Percentiles rank a stretch among this genome's conserved stretches.
These are phyloP conservation scores for Serripes groenlandicus DNA, from an alignment of 2,888 invertebrate genomes.

Conservation along the genomic window DNA sequence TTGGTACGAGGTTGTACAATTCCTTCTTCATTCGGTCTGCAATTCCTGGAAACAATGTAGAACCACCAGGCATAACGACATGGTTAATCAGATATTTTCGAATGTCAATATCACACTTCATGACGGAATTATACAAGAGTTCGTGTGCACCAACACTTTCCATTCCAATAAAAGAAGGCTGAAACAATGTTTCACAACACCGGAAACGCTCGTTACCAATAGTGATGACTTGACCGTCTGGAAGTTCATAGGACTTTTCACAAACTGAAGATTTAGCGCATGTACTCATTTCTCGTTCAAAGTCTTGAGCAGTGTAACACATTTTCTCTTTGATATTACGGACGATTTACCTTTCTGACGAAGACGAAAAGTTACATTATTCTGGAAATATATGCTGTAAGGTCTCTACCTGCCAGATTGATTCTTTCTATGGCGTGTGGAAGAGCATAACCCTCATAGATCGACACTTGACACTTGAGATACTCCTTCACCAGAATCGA, in stretches of 20 bases:
- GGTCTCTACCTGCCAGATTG: constrained; percentile 50
- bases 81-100: background rate
- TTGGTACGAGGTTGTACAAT: background rate
- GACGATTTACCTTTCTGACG: constrained; percentile 93
- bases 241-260: constrained; percentile 88
- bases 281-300: constrained; percentile 29
- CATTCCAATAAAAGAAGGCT: constrained; percentile 82
- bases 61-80: background rate
- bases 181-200: constrained; percentile 81
- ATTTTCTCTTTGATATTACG: constrained; percentile 87
- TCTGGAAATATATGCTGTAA: constrained; percentile 88
- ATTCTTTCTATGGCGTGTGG: constrained; percentile 75
- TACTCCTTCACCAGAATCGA: constrained; percentile 96
- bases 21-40: background rate
- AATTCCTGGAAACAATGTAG: background rate
- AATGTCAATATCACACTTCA: constrained; percentile 5
- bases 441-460: constrained; percentile 87
- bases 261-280: constrained; percentile 93
- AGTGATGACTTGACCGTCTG: constrained; percentile 83
- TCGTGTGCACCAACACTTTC: constrained; percentile 13
- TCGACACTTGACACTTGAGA: constrained; percentile 96
- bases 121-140: background rate
- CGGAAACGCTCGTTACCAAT: constrained; percentile 83
- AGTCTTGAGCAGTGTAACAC: constrained; percentile 95
- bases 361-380: constrained; percentile 87